Evolutionary conservation across 2,797 vertebrate genomes (phyloP), one percentile per base, ranked within the genome.

Genomic region (Manis javanica): DNA sequence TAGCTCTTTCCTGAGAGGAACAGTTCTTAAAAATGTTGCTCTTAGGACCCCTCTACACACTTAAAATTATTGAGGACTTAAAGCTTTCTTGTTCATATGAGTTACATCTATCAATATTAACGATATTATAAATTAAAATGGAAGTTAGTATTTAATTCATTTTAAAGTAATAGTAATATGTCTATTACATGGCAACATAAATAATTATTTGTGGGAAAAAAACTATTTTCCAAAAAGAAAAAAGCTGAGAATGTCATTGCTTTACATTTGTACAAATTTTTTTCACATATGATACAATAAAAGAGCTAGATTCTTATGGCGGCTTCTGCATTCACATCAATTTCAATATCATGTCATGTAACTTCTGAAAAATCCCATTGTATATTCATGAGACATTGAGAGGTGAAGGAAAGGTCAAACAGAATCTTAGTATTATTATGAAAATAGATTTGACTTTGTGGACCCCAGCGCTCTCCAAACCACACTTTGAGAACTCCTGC

Each of bases 231-330:
- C 4, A 83, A 83, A 69, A 63, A 31, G 42, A 74, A 49, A 66
- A 55, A 78, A 89, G 14, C 55, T 18, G 9, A 87, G 46, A 71
- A 90, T 64, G 39, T 46, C 8, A 72, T 93, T 66, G 31, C 21
- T 84, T 71, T 53, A 72, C n/a, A 86, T 39, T 96, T 93, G 93
- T 78, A 57, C n/a, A 31, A 59, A 59, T 66, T 87, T 75, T n/a
- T 72, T 57, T 72, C 81, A 59, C 1, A 0, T 39, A 31, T n/a
- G 14, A 19, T 18, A 24, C 90, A 86, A 59, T 90, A 59, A 68
- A 90, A 90, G 26, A 92, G 29, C 49, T 66, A 23, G 16, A 53
- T 53, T 91, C 42, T 87, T 37, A 37, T 82, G 46, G 64, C 39
- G 72, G 29, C 19, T 84, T 71, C 63, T 78, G 39, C 11, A 8